Conservation (phyloP, 2,797 vertebrate genomes). For the Fringilla coelebs region DNA sequence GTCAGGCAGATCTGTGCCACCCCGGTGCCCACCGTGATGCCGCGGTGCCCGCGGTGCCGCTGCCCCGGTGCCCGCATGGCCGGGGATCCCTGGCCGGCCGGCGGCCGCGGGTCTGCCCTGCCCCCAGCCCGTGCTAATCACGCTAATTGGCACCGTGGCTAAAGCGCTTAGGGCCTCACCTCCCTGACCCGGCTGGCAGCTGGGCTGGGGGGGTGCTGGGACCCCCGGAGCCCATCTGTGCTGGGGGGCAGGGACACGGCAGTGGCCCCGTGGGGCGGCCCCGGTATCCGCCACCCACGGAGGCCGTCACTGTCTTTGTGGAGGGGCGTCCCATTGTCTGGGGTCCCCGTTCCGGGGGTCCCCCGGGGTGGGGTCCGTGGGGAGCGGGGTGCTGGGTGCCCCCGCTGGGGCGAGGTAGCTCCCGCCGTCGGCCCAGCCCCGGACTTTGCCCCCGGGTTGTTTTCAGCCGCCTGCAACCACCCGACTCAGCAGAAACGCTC, state of each 20-base stretch:
- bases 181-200: conserved; percentile 45
- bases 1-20: neutral
- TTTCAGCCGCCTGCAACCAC: conserved; percentile 32
- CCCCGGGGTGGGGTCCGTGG: fast-evolving
- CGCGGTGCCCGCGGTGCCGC: neutral
- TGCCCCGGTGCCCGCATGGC: neutral
- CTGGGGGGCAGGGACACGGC: neutral
- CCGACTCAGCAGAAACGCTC: conserved; percentile 61
- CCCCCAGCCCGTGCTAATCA: neutral
- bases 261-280: fast-evolving
- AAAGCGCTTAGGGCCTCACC: conserved; percentile 54
- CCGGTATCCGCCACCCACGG: fast-evolving
- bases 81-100: neutral
- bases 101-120: neutral
- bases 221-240: conserved; percentile 31
- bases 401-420: neutral
- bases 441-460: conserved; percentile 64
- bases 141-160: conserved; percentile 50
- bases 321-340: neutral
- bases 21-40: neutral
- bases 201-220: neutral
- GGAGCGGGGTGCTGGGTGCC: neutral
- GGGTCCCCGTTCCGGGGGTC: neutral
- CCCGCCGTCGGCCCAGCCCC: neutral
- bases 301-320: fast-evolving